These are phyloP conservation scores for Taenioides sp. DNA, from an alignment of 2,797 vertebrate genomes.

Conservation along the genomic window DNA sequence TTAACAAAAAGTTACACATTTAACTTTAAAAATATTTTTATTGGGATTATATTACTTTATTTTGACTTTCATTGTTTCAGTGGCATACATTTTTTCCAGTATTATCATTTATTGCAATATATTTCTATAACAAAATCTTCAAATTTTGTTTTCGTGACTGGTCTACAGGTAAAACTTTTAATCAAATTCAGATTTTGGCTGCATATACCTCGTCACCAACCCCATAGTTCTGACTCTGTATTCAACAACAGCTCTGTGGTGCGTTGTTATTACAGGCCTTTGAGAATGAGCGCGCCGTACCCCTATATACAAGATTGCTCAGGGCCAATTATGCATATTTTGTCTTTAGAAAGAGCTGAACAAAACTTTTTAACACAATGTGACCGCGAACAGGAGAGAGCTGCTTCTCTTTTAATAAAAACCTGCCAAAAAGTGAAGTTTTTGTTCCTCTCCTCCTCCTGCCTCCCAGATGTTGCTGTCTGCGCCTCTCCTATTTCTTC, in stretches of 20 bases:
- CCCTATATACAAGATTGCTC: not conserved
- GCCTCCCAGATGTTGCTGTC: conserved; percentile 19
- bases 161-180: too few relatives aligned
- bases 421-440: conserved; percentile 14
- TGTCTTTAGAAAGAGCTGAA: not conserved
- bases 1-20: too few relatives aligned
- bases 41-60: too few relatives aligned
- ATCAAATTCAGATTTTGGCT: not conserved
- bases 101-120: too few relatives aligned
- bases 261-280: not conserved
- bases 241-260: not conserved
- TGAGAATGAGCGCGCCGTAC: not conserved
- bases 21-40: too few relatives aligned
- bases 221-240: not conserved
- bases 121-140: too few relatives aligned
- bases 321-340: not conserved
- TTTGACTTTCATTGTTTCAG: too few relatives aligned
- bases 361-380: conserved; percentile 3
- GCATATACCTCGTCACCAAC: not conserved
- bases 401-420: not conserved
- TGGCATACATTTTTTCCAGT: too few relatives aligned
- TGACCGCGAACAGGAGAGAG: conserved; percentile 8
- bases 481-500: conserved; percentile 12
- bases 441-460: not conserved
- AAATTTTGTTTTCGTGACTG: too few relatives aligned